phyloP scores from a whole-genome alignment of 2,888 invertebrate genomes.

The Byasa hedistus region DNA sequence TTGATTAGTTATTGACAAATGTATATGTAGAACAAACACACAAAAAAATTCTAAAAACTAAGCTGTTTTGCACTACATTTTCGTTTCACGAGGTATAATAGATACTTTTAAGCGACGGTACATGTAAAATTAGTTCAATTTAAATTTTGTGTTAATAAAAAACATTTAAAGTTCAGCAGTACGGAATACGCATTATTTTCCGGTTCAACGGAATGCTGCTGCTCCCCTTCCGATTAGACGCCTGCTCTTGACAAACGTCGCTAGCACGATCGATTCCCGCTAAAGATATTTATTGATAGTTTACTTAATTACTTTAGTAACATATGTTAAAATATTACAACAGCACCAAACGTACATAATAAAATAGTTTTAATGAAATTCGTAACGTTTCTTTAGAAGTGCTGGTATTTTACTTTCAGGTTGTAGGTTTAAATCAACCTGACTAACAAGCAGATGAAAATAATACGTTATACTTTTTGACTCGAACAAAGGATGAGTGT shows the following conservation, averaged over 20 bases:
- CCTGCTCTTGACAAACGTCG: slow-evolving; percentile 60
- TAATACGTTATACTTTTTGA: too few relatives aligned
- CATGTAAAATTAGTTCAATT: not conserved
- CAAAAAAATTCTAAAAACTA: too few relatives aligned
- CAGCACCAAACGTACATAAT: not conserved
- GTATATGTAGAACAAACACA: too few relatives aligned
- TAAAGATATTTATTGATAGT: slow-evolving; percentile 16
- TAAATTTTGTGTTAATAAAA: not conserved
- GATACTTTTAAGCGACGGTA: not conserved
- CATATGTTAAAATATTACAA: not conserved
- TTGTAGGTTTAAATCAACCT: too few relatives aligned
- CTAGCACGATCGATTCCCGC: slow-evolving; percentile 36
- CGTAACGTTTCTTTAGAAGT: too few relatives aligned
- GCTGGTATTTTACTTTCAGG: too few relatives aligned
- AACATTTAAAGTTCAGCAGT: slow-evolving; percentile 6
- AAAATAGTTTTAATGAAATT: too few relatives aligned
- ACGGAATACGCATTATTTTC: slow-evolving; percentile 19
- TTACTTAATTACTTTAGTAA: slow-evolving; percentile 9
- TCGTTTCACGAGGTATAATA: not conserved
- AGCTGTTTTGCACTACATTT: not conserved
- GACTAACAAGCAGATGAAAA: too few relatives aligned
- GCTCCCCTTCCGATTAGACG: slow-evolving; percentile 40
- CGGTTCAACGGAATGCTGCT: slow-evolving; percentile 19
- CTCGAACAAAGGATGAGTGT: too few relatives aligned
- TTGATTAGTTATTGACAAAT: too few relatives aligned